phyloP scores from a whole-genome alignment of 2,888 invertebrate species.

The Amphipyra berbera region DNA sequence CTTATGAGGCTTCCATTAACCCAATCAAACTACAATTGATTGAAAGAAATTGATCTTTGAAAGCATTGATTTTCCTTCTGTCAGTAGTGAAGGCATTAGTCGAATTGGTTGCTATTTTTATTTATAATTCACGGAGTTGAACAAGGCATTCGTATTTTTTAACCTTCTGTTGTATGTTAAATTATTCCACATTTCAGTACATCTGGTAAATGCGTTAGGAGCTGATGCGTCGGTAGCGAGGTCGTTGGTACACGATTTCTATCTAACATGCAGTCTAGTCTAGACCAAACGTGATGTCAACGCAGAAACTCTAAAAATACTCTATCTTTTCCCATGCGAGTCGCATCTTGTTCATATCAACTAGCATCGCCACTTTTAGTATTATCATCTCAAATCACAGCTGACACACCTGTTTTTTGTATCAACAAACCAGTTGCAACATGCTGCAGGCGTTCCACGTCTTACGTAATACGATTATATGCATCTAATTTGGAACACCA shows the following conservation, averaged over 20 bases:
- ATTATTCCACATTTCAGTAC: slow-evolving; percentile 53
- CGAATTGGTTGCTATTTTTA: slow-evolving; percentile 12
- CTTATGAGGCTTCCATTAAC: slow-evolving; percentile 45
- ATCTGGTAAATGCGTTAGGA: slow-evolving; percentile 65
- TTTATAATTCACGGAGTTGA: not conserved
- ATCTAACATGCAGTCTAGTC: slow-evolving; percentile 68
- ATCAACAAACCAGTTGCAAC: slow-evolving; percentile 81
- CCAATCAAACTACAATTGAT: slow-evolving; percentile 40
- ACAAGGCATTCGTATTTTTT: slow-evolving; percentile 2
- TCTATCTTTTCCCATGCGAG: slow-evolving; percentile 63
- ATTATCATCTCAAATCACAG: slow-evolving; percentile 71
- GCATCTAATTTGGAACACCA: slow-evolving; percentile 77
- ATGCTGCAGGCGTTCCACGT: slow-evolving; percentile 75
- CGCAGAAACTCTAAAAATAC: slow-evolving; percentile 58
- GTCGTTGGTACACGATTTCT: slow-evolving; percentile 65
- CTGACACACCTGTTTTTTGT: slow-evolving; percentile 70
- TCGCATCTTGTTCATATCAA: slow-evolving; percentile 54
- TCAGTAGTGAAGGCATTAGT: slow-evolving; percentile 19
- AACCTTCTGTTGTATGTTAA: slow-evolving; percentile 25
- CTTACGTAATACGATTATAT: slow-evolving; percentile 77
- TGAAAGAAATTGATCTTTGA: slow-evolving; percentile 30
- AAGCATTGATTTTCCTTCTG: slow-evolving; percentile 31
- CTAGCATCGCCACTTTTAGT: slow-evolving; percentile 43
- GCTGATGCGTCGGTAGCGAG: slow-evolving; percentile 60
- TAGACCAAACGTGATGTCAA: slow-evolving; percentile 65